phyloP scores from a whole-genome alignment of 1,140 invertebrate species.

The Bombus polaris region DNA sequence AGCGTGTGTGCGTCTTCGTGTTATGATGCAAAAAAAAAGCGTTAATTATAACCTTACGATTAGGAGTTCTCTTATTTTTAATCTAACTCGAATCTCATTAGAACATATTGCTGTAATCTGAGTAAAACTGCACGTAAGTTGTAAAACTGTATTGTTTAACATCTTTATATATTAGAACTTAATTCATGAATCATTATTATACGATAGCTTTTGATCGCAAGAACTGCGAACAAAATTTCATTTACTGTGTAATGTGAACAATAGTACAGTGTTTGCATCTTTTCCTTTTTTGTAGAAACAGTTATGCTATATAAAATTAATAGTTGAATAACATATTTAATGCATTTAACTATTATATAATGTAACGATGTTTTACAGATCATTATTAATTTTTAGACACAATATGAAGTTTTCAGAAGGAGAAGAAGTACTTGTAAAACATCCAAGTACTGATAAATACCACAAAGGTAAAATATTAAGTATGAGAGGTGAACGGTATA shows the following conservation, averaged over 20 bases:
- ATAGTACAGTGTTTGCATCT: neutral
- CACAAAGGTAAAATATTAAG: conserved; percentile 70
- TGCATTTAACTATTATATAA: conserved; percentile 20
- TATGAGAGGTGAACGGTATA: conserved; percentile 69
- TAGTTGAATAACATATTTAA: neutral
- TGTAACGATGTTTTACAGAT: neutral
- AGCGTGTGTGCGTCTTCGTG: conserved; percentile 62
- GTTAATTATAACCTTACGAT: conserved; percentile 71
- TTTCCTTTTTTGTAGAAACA: too few relatives aligned
- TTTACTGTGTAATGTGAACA: neutral
- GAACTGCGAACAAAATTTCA: neutral
- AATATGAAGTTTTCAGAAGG: conserved; percentile 74
- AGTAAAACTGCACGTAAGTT: conserved; percentile 36
- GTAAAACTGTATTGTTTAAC: neutral
- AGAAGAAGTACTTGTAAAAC: conserved; percentile 74
- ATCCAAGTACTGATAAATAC: conserved; percentile 69
- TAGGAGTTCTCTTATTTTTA: conserved; percentile 65
- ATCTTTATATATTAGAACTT: conserved; percentile 12
- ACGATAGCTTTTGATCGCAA: neutral
- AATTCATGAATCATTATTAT: conserved; percentile 32
- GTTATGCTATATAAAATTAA: neutral
- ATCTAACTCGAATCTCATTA: conserved; percentile 16
- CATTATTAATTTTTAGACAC: neutral
- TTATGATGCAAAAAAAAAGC: conserved; percentile 71
- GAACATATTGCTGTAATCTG: conserved; percentile 5